Base-by-base conservation (phyloP, 2,888 invertebrate species). In the Petrolisthes manimaculis region DNA sequence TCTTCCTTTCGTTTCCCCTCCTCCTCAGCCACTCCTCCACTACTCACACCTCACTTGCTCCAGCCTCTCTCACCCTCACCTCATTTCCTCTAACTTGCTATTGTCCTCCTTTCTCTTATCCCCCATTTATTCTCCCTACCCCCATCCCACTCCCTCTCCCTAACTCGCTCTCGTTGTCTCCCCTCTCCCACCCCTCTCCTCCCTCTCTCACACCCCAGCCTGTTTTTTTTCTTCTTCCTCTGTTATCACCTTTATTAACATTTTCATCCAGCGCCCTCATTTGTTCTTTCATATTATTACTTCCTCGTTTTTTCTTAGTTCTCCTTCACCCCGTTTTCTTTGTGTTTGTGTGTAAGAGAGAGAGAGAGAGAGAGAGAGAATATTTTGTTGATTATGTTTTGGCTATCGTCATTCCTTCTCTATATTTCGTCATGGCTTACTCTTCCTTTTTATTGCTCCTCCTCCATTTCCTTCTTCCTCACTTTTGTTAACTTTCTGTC, bases 301-400 rank as follows among this genome's bases (percentile, higher is more conserved):
- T 80, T 56, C 51, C 80, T 80, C 80, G n/a, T 24, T 80, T 55
- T 24, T 56, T 80, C 80, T 18, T 56, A 54, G 18, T 80, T 56
- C 54, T 56, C 56, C 80, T 56, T 80, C 80, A n/a, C 80, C 24
- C 80, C 56, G n/a, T 54, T n/a, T 74, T 74, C 74, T n/a, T 74
- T 74, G 14, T 67, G 67, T 18, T 8, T 61, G 14, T 61, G 61
- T 61, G 61, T 61, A 61, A 61, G 14, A 61, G 8, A 61, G 14
- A 9, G 14, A 61, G 61, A 61, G 14, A 61, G 14, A 61, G 14
- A 67, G 18, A 18, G 18, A 67, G 14, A 67, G 14, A 67, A 3
- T 2, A 67, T 67, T 1, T 3, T 18, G 67, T 18, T 67, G 12
- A 14, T 67, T 67, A 18, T 67, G 14, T 18, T 67, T 67, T 14